Base-by-base conservation (phyloP, 2,888 invertebrate species). In the Drepana falcataria region DNA sequence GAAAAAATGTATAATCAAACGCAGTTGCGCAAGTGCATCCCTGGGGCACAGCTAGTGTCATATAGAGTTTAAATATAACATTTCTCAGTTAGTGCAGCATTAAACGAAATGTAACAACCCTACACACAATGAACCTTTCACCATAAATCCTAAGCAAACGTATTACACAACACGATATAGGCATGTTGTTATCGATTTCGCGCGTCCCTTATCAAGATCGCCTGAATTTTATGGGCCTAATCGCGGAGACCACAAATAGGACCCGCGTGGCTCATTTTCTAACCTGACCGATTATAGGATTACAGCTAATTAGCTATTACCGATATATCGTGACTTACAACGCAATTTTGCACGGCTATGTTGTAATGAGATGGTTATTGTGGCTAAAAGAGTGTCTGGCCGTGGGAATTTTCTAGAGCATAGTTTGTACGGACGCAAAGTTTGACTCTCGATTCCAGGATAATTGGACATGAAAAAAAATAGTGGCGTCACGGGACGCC, bases 211-310 rank as follows among this genome's bases (percentile, higher is more conserved):
- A 90, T 91, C 90, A 87, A 82, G 86, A 88, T 87, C 81, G 81
- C 79, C 75, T 78, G 83, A 86, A 81, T 89, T 91, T 91, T 90
- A 89, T 88, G 88, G 85, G 76, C 69, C 86, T 88, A 89, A 90
- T 89, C 88, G 87, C 73, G 67, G 70, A 77, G 65, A 68, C 87
- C 87, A 77, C 87, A 83, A 87, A 91, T 88, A 80, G 89, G 85
- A 63, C 91, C 88, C 91, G 66, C 53, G 87, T 79, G 90, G 84
- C 77, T 83, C 77, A 88, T 90, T 84, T 78, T 75, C 87, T 88
- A 87, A 89, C 87, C 88, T 87, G 86, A 72, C 83, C 90, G 85
- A 89, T 90, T 90, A 90, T 81, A 73, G 89, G 90, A 88, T 88
- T 89, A 84, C 83, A 66, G 74, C 83, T 91, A 91, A 91, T 91